phyloP scores from a whole-genome alignment of 35 echinoderm and acorn worm genomes.

The Hemicentrotus pulcherrimus region DNA sequence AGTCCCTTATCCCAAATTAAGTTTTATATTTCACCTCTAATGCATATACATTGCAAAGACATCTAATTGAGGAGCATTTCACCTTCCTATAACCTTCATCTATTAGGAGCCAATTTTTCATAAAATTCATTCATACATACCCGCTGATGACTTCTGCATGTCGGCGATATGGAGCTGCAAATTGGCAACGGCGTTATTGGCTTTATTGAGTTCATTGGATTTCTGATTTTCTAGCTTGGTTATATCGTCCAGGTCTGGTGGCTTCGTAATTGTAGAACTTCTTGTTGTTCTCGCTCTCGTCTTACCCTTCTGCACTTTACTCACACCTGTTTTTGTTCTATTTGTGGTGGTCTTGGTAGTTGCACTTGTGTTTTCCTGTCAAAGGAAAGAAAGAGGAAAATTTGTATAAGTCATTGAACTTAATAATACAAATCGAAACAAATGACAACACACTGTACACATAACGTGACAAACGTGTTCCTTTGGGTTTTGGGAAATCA shows the following conservation, averaged over 20 bases:
- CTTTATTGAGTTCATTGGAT: conserved; percentile 69
- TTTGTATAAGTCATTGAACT: background rate
- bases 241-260: conserved; percentile 73
- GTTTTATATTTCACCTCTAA: too few species aligned
- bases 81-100: too few species aligned
- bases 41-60: too few species aligned
- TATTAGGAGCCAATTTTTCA: too few species aligned
- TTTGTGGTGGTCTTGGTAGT: conserved; percentile 70
- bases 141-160: conserved; percentile 95
- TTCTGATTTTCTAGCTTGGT: conserved; percentile 82
- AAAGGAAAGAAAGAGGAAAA: background rate
- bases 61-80: too few species aligned
- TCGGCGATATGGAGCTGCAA: conserved; percentile 79
- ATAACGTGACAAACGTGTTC: background rate
- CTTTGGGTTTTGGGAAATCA: background rate
- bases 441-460: background rate
- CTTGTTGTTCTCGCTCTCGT: conserved; percentile 70
- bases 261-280: conserved; percentile 75
- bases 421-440: background rate
- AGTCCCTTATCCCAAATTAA: too few species aligned
- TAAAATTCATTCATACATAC: conserved; percentile 32
- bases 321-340: conserved; percentile 64
- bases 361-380: conserved; percentile 86
- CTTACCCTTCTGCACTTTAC: conserved; percentile 74
- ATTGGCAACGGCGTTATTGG: conserved; percentile 56